Conservation (phyloP, 2,888 invertebrate genomes). For the Sericinus montela region DNA sequence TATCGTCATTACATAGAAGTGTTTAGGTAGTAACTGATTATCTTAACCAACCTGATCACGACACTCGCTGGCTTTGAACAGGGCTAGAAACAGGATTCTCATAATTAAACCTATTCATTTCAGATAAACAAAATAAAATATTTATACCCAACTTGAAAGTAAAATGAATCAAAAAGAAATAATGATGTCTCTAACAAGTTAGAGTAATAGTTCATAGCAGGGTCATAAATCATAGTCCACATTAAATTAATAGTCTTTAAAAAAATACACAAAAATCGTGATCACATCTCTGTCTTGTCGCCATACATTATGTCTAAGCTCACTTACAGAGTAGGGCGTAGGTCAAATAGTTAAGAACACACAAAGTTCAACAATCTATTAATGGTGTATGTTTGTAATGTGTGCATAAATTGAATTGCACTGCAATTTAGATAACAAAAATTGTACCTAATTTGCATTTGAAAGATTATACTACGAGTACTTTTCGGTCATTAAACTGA, state of each 20-base stretch:
- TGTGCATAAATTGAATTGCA: slow-evolving; percentile 20
- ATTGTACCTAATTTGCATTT: slow-evolving; percentile 19
- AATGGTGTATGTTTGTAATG: slow-evolving; percentile 26
- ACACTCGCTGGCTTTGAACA: no score
- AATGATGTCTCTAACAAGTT: background rate
- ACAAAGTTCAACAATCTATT: slow-evolving; percentile 34
- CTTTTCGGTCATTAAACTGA: no score
- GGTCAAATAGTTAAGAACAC: slow-evolving; percentile 24
- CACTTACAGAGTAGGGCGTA: slow-evolving; percentile 18
- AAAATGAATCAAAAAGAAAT: background rate
- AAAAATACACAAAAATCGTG: slow-evolving; percentile 15
- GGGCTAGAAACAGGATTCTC: no score
- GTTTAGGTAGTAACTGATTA: no score
- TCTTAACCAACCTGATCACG: no score
- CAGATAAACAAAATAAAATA: no score
- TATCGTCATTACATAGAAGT: no score
- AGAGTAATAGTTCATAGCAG: background rate
- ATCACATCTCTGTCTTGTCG: slow-evolving; percentile 7
- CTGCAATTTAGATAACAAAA: slow-evolving; percentile 22
- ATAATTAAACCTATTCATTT: no score
- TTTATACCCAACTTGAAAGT: no score
- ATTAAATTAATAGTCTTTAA: slow-evolving; percentile 3
- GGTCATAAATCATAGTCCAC: background rate
- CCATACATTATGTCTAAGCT: slow-evolving; percentile 9
- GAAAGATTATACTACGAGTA: no score